phyloP scores from a whole-genome alignment of 2,888 invertebrate genomes.

The Selenia dentaria region DNA sequence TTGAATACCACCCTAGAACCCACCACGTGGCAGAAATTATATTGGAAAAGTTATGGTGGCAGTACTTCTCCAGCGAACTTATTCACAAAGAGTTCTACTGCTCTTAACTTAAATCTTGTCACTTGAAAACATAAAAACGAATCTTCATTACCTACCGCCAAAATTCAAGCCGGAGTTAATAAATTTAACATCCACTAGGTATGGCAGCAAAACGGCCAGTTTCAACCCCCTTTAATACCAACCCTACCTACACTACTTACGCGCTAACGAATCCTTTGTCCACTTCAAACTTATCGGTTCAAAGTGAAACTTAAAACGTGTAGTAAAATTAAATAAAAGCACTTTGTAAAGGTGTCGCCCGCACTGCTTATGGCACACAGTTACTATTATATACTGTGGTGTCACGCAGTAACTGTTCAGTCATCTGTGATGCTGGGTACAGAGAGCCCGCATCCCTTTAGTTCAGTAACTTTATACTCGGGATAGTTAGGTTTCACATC shows the following conservation, averaged over 20 bases:
- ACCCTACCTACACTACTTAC: constrained; percentile 53
- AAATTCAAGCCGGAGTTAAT: too few species aligned
- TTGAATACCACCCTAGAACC: too few species aligned
- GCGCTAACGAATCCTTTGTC: constrained; percentile 50
- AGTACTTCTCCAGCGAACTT: too few species aligned
- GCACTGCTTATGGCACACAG: constrained; percentile 40
- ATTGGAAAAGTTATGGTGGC: too few species aligned
- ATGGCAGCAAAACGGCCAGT: constrained; percentile 3
- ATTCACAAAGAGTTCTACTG: too few species aligned
- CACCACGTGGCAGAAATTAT: too few species aligned
- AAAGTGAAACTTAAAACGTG: constrained; percentile 57
- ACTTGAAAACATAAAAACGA: too few species aligned
- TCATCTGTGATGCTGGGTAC: constrained; percentile 14
- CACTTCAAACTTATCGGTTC: constrained; percentile 22
- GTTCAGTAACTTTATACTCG: constrained; percentile 10
- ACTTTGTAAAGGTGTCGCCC: constrained; percentile 75
- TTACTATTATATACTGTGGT: too few species aligned
- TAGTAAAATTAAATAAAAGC: constrained; percentile 75
- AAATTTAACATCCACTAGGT: too few species aligned
- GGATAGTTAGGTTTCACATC: constrained; percentile 44
- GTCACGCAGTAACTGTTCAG: too few species aligned
- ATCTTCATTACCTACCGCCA: too few species aligned
- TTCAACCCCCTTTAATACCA: constrained; percentile 1
- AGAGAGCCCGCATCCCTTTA: constrained; percentile 16
- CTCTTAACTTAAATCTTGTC: too few species aligned